Evolutionary conservation across 2,797 vertebrate genomes (phyloP).

Genomic region (Emydoidea blandingii): DNA sequence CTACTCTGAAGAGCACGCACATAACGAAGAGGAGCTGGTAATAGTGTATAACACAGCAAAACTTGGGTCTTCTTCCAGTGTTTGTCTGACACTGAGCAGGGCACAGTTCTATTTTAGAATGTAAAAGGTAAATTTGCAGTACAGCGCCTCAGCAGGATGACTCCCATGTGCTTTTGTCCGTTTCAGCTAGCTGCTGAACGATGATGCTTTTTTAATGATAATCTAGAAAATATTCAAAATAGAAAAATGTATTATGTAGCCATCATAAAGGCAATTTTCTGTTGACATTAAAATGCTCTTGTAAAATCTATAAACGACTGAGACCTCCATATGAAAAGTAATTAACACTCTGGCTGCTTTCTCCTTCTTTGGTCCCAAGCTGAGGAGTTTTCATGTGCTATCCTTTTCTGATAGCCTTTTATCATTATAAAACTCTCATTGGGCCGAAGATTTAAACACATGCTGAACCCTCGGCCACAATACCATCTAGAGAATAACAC

Average conservation of each 20-base stretch:
- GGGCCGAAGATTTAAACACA: neutral
- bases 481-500: neutral
- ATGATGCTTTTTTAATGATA: constrained; percentile 55
- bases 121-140: neutral
- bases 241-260: neutral
- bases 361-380: neutral
- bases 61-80: neutral
- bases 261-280: constrained; percentile 43
- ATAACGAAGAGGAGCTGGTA: neutral
- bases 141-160: rapidly evolving
- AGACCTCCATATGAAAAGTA: constrained; percentile 28
- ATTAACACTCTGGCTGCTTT: neutral
- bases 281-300: constrained; percentile 16
- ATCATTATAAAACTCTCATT: neutral
- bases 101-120: neutral
- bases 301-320: constrained; percentile 31
- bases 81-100: neutral
- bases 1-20: neutral
- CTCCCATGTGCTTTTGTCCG: neutral
- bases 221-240: neutral
- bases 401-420: no score
- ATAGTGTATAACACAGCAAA: neutral
- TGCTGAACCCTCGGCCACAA: neutral
- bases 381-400: neutral
- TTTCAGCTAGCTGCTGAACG: neutral